These are phyloP conservation scores for Maccullochella peelii DNA, from an alignment of 2,113 vertebrate species.

Conservation along the genomic window DNA sequence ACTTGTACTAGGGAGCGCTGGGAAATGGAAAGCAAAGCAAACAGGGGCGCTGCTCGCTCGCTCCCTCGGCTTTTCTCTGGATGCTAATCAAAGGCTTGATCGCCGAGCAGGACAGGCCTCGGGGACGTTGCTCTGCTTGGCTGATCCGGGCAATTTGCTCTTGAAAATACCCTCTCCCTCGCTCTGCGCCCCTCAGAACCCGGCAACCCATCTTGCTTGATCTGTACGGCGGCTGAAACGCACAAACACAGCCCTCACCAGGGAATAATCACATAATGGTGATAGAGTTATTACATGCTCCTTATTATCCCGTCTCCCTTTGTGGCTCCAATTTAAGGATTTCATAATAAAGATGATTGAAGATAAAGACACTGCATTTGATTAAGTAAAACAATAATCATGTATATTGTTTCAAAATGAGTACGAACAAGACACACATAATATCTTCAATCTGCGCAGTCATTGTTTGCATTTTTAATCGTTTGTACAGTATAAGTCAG, in stretches of 20 bases:
- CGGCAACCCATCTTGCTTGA: constrained; percentile 60
- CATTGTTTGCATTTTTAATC: constrained; percentile 70
- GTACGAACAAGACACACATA: not conserved
- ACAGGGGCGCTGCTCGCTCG: constrained; percentile 66
- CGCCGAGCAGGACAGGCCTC: constrained; percentile 74
- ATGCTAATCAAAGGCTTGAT: constrained; percentile 83
- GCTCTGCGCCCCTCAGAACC: constrained; percentile 44
- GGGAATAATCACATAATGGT: constrained; percentile 71
- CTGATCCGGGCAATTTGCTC: constrained; percentile 84
- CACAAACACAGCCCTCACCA: constrained; percentile 50
- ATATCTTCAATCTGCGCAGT: constrained; percentile 14
- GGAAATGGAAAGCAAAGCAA: constrained; percentile 79
- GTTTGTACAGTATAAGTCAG: constrained; percentile 52
- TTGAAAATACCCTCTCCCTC: constrained; percentile 69
- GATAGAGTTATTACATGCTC: constrained; percentile 59
- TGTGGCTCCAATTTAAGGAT: constrained; percentile 54
- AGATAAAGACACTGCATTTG: constrained; percentile 34
- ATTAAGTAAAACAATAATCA: constrained; percentile 64
- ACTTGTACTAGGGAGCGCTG: constrained; percentile 71
- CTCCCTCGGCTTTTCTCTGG: constrained; percentile 67
- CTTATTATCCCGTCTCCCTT: constrained; percentile 55
- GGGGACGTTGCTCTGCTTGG: constrained; percentile 77
- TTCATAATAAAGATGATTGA: constrained; percentile 55
- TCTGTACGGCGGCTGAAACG: constrained; percentile 46
- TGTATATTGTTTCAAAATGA: constrained; percentile 19